Evolutionary conservation across 1,140 invertebrate species (phyloP), one percentile per base, ranked within the genome.

Genomic region (Macrocentrus cingulum): DNA sequence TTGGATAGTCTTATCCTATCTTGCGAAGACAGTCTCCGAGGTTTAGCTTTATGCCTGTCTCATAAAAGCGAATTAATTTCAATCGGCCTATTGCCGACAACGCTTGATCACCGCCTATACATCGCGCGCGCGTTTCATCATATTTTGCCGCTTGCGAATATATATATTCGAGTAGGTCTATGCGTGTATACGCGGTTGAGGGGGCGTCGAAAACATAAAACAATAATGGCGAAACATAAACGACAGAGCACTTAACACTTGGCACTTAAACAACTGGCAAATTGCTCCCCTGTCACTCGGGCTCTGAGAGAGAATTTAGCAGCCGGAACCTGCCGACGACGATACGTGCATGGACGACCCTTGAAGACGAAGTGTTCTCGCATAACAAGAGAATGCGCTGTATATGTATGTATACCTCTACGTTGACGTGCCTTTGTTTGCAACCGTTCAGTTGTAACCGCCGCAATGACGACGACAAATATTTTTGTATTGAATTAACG

Each of bases 211-310:
- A 73, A 76, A 72, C 76, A 77, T 80, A 80, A 80, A 80, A 80
- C 77, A 80, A 79, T 80, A 80, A 80, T 76, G 75, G 75, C 72
- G 66, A 71, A 75, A 70, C 77, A 78, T 79, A 78, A 80, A 78
- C 77, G 75, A 71, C 72, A 66, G 67, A 74, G 76, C 76, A 80
- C 76, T 80, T 79, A 80, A 80, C 77, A 79, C 77, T 78, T 78
- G 76, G 76, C 69, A 77, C 76, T 80, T 79, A 80, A 80, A 77
- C 74, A 80, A 78, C 78, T 79, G 75, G 76, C 75, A 80, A 80
- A 80, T 80, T 78, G 76, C 76, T 77, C 73, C 73, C 76, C 75
- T 77, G 75, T 77, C 74, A 77, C 72, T 71, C 67, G 62, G 64
- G 66, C 66, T 69, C 74, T 72, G 73, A 71, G 69, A 65, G 72